These are phyloP conservation scores for Amblyjoppa fuscipennis DNA, from an alignment of 2,888 invertebrate species.

Conservation along the genomic window DNA sequence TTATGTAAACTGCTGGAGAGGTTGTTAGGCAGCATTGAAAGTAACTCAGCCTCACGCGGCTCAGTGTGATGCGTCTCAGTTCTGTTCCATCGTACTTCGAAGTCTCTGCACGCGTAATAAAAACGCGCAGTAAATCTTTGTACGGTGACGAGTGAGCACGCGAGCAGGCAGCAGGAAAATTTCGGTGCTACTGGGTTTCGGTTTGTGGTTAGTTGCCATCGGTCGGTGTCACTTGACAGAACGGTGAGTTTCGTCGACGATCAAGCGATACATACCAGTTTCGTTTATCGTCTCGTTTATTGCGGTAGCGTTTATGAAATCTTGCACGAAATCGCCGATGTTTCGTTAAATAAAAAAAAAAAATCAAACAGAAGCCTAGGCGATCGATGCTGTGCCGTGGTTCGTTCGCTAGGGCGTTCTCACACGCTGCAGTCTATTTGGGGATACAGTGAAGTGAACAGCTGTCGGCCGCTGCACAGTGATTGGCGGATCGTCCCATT, in stretches of 20 bases:
- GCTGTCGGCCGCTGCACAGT: not conserved
- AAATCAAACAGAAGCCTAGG: not conserved
- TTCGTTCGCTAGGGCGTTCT: not conserved
- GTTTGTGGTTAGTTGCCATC: constrained; percentile 20
- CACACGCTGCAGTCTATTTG: not conserved
- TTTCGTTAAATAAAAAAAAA: not conserved
- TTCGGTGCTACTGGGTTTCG: not conserved
- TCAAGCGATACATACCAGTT: too few species aligned
- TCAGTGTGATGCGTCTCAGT: constrained; percentile 29
- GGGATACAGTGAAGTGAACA: not conserved
- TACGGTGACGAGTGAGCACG: not conserved
- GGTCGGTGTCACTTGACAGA: constrained; percentile 35
- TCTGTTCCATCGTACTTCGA: constrained; percentile 11
- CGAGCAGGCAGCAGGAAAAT: too few species aligned
- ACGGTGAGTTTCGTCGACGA: constrained; percentile 20
- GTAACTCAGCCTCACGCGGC: constrained; percentile 46
- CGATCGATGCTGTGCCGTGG: constrained; percentile 1
- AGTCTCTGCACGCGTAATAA: constrained; percentile 5
- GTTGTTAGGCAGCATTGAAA: constrained; percentile 29
- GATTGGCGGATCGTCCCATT: not conserved
- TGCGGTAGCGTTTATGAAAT: too few species aligned
- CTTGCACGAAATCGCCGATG: not conserved
- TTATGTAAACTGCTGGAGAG: constrained; percentile 45
- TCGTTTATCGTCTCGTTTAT: too few species aligned
- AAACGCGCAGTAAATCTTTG: not conserved